Evolutionary conservation across 2,113 vertebrate species (phyloP), one percentile per base, ranked within the genome.

Genomic region (Bungarus multicinctus): DNA sequence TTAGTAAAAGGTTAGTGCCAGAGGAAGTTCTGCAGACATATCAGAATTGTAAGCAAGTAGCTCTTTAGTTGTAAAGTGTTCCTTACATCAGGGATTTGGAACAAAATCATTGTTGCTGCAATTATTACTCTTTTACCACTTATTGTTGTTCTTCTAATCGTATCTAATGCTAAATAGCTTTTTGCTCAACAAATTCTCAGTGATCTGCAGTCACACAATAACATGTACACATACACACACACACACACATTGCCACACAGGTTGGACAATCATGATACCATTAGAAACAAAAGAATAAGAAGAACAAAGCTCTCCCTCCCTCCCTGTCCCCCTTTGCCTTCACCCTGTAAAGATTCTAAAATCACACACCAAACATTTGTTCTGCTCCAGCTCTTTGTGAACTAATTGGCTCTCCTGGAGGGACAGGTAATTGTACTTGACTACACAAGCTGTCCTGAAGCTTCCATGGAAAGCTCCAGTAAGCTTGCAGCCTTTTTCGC

Each of bases 391-490:
- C 98, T 98, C 97, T 98, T 98, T 98, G 98, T 97, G 98, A 98
- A 98, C 98, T 98, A 98, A 98, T 98, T 98, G 98, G 98, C 97
- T 98, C 97, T 98, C 98, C 98, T 98, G 97, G 98, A 98, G 98
- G 98, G 98, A 98, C 97, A 98, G 97, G 98, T 98, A 98, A 98
- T 98, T 98, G 98, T 98, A 98, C 98, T 98, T 98, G 98, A 98
- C 97, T 98, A 98, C 98, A 98, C 98, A 98, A 97, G 98, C 98
- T 97, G 98, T 98, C 98, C 98, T 97, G 97, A 97, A 98, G 98
- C 98, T 98, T 97, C 98, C 98, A 97, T 97, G 97, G 97, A 98
- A 98, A 98, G 98, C 98, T 97, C 97, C 97, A 98, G 98, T 98
- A 97, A 98, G 98, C 98, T 98, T 98, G 98, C 95, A 97, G 98